Base-by-base conservation (phyloP, 1,140 invertebrate genomes). In the Caerostris darwini region DNA sequence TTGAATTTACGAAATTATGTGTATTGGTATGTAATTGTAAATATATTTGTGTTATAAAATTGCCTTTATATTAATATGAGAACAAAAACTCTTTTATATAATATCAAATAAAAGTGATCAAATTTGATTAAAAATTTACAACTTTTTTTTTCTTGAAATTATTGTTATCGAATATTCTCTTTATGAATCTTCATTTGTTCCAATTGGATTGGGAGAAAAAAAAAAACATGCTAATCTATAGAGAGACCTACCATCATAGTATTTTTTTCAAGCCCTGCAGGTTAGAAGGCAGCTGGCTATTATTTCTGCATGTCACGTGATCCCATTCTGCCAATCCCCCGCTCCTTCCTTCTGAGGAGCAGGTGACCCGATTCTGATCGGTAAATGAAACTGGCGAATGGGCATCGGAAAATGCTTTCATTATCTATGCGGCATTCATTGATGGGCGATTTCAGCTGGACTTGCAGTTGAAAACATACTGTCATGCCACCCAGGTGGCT, bases 341-440 rank as follows among this genome's bases (percentile, higher is more conserved):
- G 8, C 71, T 89, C 50, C n/a, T 14, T 17, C 50, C 34, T 3
- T 54, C 59, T 59, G 53, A 19, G 56, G 87, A 89, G 61, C 61
- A 89, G 61, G 87, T 89, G 87, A 89, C 59, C 87, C 10, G 59
- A 89, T 69, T 89, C 12, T 53, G 64, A 64, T n/a, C 58, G 57
- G 57, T 56, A 34, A 58, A 89, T 34, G 59, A 59, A 87, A 19
- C 17, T 87, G 10, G 54, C 53, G 82, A 56, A 85, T 87, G 59
- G n/a, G 34, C 57, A 61, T 87, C 53, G 53, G 61, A 77, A 77
- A 77, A 53, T 50, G 50, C 50, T 77, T 34, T 77, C 71, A 77
- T 77, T 77, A 53, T 34, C 71, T 77, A 77, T 77, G 71, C 34
- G 10, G 71, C 4, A 77, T 3, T 53, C 71, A 77, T 77, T 77